phyloP scores from a whole-genome alignment of 2,113 vertebrate genomes.

The Cyanoramphus novaezelandiae region DNA sequence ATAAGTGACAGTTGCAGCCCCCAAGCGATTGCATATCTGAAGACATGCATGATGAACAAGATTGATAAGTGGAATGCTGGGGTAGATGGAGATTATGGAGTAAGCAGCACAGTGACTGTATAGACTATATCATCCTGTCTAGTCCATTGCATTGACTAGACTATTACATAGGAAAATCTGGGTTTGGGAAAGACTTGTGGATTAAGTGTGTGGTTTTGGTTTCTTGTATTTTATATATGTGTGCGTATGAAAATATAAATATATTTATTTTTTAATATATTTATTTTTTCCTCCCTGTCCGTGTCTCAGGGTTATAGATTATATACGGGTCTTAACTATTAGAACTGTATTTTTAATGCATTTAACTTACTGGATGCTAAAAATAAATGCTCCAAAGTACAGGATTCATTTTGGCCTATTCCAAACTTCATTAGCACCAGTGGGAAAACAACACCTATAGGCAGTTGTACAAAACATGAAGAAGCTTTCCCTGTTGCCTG shows the following conservation, averaged over 20 bases:
- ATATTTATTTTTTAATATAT: too few species aligned
- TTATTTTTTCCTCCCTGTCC: rapidly evolving
- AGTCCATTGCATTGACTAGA: neutral
- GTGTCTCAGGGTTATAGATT: neutral
- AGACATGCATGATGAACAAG: neutral
- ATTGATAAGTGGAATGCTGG: neutral
- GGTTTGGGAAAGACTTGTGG: neutral
- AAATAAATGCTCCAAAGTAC: neutral
- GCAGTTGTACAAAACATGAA: neutral
- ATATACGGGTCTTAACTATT: neutral
- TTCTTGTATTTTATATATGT: too few species aligned
- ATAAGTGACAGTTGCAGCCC: neutral
- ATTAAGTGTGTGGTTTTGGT: neutral
- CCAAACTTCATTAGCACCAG: neutral
- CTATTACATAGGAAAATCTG: neutral
- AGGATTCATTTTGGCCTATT: neutral
- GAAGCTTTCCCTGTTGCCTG: neutral
- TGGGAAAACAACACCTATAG: neutral
- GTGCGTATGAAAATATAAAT: too few species aligned
- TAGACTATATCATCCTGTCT: neutral
- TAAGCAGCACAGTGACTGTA: neutral
- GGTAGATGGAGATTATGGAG: neutral
- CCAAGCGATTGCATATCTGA: neutral
- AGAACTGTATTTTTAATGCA: neutral
- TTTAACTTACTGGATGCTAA: neutral